Evolutionary conservation across 2,888 invertebrate genomes (phyloP).

Genomic region (Caenorhabditis sinica): DNA sequence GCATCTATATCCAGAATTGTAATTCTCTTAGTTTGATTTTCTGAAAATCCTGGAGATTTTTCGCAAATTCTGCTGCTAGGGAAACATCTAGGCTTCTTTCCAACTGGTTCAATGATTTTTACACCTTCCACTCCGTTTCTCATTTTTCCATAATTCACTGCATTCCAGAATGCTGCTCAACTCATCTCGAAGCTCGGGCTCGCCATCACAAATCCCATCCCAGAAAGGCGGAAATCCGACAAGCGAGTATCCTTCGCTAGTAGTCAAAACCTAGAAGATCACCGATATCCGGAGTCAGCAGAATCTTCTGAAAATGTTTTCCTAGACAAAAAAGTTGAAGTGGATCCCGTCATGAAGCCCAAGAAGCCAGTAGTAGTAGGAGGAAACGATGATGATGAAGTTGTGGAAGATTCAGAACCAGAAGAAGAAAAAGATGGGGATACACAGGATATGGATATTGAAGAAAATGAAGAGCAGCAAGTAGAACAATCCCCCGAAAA

Average conservation of each 20-base stretch:
- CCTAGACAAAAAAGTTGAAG: neutral
- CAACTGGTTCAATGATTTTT: too few species aligned
- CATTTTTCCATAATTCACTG: too few species aligned
- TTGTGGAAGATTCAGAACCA: constrained; percentile 50
- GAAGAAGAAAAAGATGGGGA: constrained; percentile 9
- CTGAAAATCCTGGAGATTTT: too few species aligned
- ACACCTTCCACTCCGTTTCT: neutral
- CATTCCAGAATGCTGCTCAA: neutral
- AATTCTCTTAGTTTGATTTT: too few species aligned
- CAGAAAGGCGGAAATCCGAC: constrained; percentile 16
- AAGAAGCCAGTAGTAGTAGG: neutral
- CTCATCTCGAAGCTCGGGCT: constrained; percentile 17
- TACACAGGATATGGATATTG: neutral
- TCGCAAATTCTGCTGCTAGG: too few species aligned
- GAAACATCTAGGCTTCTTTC: too few species aligned
- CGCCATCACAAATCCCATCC: neutral
- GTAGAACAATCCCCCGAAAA: neutral
- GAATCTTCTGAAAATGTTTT: neutral
- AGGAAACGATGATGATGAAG: constrained; percentile 49
- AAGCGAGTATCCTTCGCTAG: constrained; percentile 36
- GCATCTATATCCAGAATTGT: too few species aligned
- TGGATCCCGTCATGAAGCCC: neutral
- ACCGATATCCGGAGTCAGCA: neutral
- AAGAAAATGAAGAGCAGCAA: neutral
- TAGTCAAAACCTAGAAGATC: constrained; percentile 3